Evolutionary conservation across 2,113 vertebrate species (phyloP), one percentile per base, ranked within the genome.

Genomic region (Indri indri): DNA sequence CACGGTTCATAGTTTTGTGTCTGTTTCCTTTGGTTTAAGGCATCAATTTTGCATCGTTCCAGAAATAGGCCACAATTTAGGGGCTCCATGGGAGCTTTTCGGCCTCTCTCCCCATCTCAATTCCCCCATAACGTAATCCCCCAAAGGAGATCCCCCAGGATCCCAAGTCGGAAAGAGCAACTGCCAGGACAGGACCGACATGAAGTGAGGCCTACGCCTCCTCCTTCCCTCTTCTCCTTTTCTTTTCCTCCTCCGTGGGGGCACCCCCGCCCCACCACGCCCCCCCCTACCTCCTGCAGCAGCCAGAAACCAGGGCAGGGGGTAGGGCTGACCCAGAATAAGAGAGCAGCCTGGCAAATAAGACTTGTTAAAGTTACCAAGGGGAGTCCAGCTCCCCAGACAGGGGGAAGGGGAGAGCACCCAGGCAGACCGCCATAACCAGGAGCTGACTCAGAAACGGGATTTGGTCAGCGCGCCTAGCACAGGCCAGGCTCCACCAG

Each of bases 11-110:
- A 18, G 42, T 50, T 61, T 80, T 68, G 45, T 42, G 50, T 66
- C 70, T 87, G 61, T 86, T 91, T 93, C 68, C 61, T 92, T 87
- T 68, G n/a, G 16, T 54, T 79, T 52, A 90, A 73, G 47, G 52
- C 63, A 88, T 97, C 50, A 6, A 45, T 83, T 88, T 88, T 77
- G 11, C 83, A 92, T 86, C 32, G 63, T 80, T 97, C 54, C 88
- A 83, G 42, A 92, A 94, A 89, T 5, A 91, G 47, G 83, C 80
- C 82, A 68, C 3, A n/a, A 6, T 82, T 91, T 50, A 59, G 25
- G 42, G 50, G 74, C 54, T 77, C 52, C 8, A 17, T 5, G 42
- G 83, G 50, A 83, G 52, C 45, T 80, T 82, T 83, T 11, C 12
- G 10, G 42, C 30, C 77, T 81, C 25, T 73, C 59, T 88, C 17